Percentiles rank a stretch among this genome's conserved stretches.
phyloP scores from a whole-genome alignment of 2,113 vertebrate species.

The Oplegnathus fasciatus region DNA sequence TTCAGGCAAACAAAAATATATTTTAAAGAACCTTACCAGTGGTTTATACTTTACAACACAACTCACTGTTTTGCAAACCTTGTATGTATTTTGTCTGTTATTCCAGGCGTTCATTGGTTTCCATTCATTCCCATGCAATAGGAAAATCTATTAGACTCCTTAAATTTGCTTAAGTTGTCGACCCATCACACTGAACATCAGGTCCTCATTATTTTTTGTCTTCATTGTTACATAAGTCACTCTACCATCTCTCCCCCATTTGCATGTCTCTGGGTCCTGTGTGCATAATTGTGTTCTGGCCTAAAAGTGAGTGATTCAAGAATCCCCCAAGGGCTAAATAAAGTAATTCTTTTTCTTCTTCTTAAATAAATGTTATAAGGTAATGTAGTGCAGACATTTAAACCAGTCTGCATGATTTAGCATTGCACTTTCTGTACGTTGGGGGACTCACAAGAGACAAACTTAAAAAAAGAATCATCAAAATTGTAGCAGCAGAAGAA shows the following conservation, averaged over 20 bases:
- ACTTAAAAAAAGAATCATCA: background rate
- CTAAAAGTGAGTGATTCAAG: too few relatives aligned
- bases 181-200: background rate
- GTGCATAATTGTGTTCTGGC: too few relatives aligned
- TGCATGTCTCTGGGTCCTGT: too few relatives aligned
- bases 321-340: too few relatives aligned
- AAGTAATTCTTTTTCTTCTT: too few relatives aligned
- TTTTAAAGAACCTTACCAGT: background rate
- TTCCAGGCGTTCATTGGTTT: background rate
- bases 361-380: background rate
- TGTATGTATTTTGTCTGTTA: background rate
- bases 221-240: background rate
- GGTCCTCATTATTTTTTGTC: background rate
- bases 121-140: background rate
- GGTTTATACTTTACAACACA: background rate
- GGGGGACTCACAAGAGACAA: too few relatives aligned
- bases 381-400: background rate
- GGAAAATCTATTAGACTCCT: background rate
- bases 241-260: too few relatives aligned
- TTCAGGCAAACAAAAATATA: background rate
- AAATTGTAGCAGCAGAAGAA: background rate
- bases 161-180: background rate
- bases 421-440: background rate
- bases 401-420: background rate
- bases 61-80: background rate